These are phyloP conservation scores for Parapsyche elsis DNA, from an alignment of 1,140 invertebrate genomes.

Conservation along the genomic window DNA sequence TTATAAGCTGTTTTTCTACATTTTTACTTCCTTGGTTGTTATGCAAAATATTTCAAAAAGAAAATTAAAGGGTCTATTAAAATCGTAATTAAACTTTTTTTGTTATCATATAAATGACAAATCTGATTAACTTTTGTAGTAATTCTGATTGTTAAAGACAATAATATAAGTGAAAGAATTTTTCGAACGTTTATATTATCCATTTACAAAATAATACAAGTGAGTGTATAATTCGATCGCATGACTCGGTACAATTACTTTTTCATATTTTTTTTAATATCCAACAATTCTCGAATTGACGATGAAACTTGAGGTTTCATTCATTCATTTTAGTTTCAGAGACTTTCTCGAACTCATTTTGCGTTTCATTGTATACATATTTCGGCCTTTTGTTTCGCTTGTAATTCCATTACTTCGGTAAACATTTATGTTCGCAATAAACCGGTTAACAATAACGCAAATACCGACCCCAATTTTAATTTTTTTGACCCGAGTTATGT, in stretches of 20 bases:
- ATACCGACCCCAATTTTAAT: conserved; percentile 2
- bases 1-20: no score
- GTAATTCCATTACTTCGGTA: conserved; percentile 27
- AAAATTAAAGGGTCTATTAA: no score
- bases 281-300: not conserved
- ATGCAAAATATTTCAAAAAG: no score
- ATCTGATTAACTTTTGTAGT: no score
- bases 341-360: conserved; percentile 1
- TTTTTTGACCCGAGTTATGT: not conserved
- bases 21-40: no score
- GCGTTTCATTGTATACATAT: not conserved
- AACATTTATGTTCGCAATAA: conserved; percentile 17
- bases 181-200: no score
- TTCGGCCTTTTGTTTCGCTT: conserved; percentile 3
- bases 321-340: not conserved
- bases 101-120: no score
- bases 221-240: not conserved
- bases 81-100: no score
- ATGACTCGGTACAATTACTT: not conserved
- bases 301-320: conserved; percentile 6
- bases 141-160: no score
- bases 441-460: conserved; percentile 18
- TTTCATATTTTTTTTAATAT: not conserved
- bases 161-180: no score
- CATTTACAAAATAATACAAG: no score